These are phyloP conservation scores for Actias luna DNA, from an alignment of 2,888 invertebrate species.

Conservation along the genomic window DNA sequence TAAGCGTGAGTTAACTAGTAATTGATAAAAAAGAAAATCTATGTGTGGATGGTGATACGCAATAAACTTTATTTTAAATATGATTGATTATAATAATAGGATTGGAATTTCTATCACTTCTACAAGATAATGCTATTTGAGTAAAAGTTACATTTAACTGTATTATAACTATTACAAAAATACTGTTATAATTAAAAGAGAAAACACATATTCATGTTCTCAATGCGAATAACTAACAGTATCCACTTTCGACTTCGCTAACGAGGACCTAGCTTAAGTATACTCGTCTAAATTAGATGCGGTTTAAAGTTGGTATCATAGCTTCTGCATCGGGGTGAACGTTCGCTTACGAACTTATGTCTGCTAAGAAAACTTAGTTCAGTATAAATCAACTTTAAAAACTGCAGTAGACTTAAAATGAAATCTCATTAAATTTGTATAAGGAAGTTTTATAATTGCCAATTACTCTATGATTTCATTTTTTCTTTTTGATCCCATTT, in stretches of 20 bases:
- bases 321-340: not conserved
- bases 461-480: not conserved
- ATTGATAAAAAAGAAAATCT: not conserved
- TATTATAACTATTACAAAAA: not conserved
- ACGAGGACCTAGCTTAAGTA: not conserved
- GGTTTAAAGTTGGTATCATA: not conserved
- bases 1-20: too few species aligned
- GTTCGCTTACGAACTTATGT: not conserved
- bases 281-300: not conserved
- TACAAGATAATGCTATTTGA: not conserved
- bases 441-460: not conserved
- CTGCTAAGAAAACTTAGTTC: not conserved
- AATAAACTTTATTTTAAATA: not conserved
- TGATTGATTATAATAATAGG: not conserved
- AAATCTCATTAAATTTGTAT: not conserved
- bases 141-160: not conserved
- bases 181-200: not conserved
- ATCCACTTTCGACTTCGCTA: conserved; percentile 1
- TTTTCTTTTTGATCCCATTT: not conserved
- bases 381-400: not conserved
- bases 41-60: not conserved
- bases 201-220: not conserved
- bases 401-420: not conserved
- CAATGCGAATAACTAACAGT: not conserved
- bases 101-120: not conserved